Evolutionary conservation across 2,797 vertebrate species (phyloP), one percentile per base, ranked within the genome.

Genomic region (Hephaestus fuliginosus): DNA sequence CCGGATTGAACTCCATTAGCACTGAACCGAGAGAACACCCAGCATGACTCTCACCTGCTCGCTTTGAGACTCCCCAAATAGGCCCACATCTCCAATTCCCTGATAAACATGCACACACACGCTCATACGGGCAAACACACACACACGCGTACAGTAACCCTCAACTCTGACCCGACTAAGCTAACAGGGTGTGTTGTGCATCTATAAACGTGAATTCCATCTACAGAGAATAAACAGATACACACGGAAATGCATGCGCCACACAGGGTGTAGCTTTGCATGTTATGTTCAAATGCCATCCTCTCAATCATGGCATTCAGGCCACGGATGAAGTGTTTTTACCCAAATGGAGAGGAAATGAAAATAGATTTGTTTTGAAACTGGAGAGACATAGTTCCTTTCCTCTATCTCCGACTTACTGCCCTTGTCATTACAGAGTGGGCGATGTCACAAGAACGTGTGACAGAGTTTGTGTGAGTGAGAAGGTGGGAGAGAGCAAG

Each of bases 1-100:
- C 82, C 46, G 55, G 80, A 88, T 87, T 91, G 79, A 89, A 89
- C 83, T 91, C 89, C 87, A 92, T 95, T 94, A 94, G 81, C 81
- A 74, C 49, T 89, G 83, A 91, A 88, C 85, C 70, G 63, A 90
- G 87, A 90, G 87, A 88, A 88, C 83, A 89, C 85, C 85, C 88
- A 90, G 86, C 83, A 83, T 89, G 89, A 87, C 83, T 88, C 85
- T 88, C 87, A 91, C 88, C 90, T 90, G 78, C 80, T 64, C 66
- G 78, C 91, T 66, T 53, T 55, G 82, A 90, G 85, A 85, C 85
- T 83, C 69, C 84, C 61, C 82, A 80, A 86, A 88, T 65, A 77
- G 84, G 52, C 74, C 74, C 71, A 22, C 76, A 82, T 87, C 70
- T 85, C 80, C 74, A 74, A 70, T 88, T 81, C 79, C 69, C 81